phyloP scores from a whole-genome alignment of 2,113 vertebrate species.

The Thermophis baileyi region DNA sequence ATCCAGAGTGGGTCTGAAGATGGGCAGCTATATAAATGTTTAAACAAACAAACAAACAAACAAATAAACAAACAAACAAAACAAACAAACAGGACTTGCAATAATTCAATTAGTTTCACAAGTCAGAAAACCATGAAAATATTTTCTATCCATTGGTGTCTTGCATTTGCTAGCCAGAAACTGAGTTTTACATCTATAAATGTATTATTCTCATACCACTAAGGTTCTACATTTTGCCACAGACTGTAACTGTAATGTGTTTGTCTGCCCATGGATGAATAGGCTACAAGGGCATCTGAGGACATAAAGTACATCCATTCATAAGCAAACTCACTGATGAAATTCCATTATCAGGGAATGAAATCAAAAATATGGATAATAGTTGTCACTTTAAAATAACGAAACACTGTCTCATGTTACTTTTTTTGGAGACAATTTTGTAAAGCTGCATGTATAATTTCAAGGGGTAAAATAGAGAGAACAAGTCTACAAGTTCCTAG shows the following conservation, averaged over 20 bases:
- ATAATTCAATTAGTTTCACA: neutral
- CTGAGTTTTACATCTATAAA: neutral
- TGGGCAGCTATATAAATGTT: neutral
- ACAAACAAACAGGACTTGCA: neutral
- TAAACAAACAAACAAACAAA: too few relatives aligned
- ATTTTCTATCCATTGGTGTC: neutral
- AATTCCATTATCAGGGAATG: neutral
- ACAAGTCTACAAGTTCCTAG: neutral
- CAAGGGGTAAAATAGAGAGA: neutral
- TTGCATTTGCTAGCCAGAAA: neutral
- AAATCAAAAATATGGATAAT: neutral
- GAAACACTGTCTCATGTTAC: neutral
- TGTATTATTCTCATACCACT: neutral
- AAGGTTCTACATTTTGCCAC: neutral
- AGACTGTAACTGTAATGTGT: neutral
- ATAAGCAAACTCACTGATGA: neutral
- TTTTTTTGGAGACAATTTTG: neutral
- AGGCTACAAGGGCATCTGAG: neutral
- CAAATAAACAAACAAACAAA: too few relatives aligned
- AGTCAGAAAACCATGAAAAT: neutral
- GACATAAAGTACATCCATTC: neutral
- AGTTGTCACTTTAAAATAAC: neutral
- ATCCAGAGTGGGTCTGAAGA: neutral
- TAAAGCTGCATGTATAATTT: neutral
- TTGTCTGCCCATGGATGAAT: neutral